A percentile compares a stretch with the other conserved stretches of the same genome.
Conservation (phyloP, 2,113 vertebrate species). For the Phalacrocorax aristotelis region DNA sequence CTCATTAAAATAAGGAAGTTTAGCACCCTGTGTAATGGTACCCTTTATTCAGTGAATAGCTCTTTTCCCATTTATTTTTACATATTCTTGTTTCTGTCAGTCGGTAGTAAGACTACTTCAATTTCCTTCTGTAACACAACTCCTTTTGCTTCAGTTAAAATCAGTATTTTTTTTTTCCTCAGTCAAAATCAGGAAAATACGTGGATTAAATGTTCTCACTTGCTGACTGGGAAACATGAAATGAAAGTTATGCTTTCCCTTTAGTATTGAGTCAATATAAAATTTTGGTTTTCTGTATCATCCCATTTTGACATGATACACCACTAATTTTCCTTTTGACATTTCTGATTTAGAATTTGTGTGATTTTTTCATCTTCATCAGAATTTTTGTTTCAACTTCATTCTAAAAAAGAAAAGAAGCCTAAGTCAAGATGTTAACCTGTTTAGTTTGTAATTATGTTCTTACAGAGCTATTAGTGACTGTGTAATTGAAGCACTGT, state of each 20-base stretch:
- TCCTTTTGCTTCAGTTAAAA: background rate
- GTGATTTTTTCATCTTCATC: background rate
- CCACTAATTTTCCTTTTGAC: background rate
- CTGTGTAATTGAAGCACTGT: background rate
- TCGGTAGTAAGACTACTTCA: background rate
- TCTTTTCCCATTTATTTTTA: background rate
- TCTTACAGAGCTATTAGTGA: background rate
- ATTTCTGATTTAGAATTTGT: background rate
- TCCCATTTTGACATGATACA: background rate
- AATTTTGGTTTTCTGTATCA: background rate
- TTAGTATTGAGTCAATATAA: background rate
- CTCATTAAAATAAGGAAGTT: background rate
- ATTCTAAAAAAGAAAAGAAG: background rate
- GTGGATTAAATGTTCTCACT: background rate
- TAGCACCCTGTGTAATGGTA: background rate
- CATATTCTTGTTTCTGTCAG: background rate
- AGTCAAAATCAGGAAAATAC: background rate
- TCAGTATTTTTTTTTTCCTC: background rate
- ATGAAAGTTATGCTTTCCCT: background rate
- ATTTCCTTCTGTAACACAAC: background rate
- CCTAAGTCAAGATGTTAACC: background rate
- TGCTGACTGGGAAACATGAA: background rate
- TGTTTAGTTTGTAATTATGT: background rate
- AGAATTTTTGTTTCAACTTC: background rate
- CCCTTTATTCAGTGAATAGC: background rate